Percentiles rank a stretch among this genome's conserved stretches.
Conservation (phyloP, 2,113 vertebrate species). For the Alouatta palliata region DNA sequence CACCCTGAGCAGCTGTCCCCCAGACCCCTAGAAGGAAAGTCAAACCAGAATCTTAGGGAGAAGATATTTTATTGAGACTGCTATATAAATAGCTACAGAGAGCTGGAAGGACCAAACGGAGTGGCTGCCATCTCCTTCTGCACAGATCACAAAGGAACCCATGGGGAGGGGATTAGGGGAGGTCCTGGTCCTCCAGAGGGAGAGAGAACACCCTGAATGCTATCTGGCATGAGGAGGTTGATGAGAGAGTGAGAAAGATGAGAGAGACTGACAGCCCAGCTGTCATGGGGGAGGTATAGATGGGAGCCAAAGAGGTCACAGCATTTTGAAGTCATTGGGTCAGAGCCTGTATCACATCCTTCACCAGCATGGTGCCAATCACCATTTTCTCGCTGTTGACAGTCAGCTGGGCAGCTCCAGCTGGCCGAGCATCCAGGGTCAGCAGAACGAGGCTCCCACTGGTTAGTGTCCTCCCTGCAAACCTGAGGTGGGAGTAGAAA, state of each 20-base stretch:
- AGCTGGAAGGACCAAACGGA: neutral
- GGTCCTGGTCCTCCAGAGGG: neutral
- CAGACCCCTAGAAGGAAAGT: neutral
- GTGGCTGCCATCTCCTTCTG: neutral
- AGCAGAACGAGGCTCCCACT: constrained; percentile 94
- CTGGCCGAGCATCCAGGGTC: constrained; percentile 88
- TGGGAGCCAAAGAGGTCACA: neutral
- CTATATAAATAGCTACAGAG: constrained; percentile 12
- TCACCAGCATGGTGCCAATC: constrained; percentile 97
- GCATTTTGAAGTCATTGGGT: constrained; percentile 85
- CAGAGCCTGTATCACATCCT: constrained; percentile 94
- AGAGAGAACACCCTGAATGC: neutral
- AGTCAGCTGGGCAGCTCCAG: constrained; percentile 86
- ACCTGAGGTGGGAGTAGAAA: constrained; percentile 82
- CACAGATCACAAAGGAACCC: neutral
- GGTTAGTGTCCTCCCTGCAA: constrained; percentile 93
- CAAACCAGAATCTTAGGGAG: neutral
- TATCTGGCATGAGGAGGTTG: neutral
- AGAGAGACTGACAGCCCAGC: neutral
- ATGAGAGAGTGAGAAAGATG: neutral
- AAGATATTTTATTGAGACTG: constrained; percentile 66
- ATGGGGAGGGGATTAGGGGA: too few species aligned
- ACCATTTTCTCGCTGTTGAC: constrained; percentile 99
- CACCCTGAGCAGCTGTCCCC: neutral
- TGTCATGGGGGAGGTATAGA: neutral